Percentiles rank a stretch among this genome's conserved stretches.
Conservation (phyloP, 2,113 vertebrate species). For the Lepidothrix coronata region DNA sequence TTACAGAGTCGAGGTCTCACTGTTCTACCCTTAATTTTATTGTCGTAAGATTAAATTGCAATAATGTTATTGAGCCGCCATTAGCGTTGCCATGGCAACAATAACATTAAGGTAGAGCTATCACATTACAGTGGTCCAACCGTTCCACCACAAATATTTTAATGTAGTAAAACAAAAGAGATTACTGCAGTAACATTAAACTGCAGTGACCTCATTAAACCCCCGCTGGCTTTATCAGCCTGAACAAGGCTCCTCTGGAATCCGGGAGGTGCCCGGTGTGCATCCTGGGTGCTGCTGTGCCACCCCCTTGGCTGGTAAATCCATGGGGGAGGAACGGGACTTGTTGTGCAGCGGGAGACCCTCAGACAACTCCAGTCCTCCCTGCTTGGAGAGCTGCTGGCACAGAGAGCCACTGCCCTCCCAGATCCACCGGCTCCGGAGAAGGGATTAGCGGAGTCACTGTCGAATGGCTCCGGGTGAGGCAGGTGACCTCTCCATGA, state of each 20-base stretch:
- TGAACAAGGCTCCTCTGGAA: neutral
- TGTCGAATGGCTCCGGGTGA: neutral
- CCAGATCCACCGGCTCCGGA: fast-evolving
- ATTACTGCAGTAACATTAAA: conserved; percentile 53
- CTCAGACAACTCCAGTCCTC: neutral
- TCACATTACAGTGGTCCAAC: conserved; percentile 11
- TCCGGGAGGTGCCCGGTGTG: fast-evolving
- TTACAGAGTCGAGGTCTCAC: conserved; percentile 32
- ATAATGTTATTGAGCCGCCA: conserved; percentile 63
- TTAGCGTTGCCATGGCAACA: conserved; percentile 47
- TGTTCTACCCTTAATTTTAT: conserved; percentile 61
- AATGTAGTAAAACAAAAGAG: conserved; percentile 67
- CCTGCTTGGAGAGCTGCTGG: neutral
- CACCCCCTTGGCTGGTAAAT: neutral
- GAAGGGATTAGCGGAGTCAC: neutral
- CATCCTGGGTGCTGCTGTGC: neutral
- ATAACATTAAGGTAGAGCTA: conserved; percentile 42
- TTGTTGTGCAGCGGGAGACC: neutral
- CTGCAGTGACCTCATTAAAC: conserved; percentile 56
- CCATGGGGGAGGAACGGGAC: neutral
- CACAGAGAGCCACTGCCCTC: neutral
- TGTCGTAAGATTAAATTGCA: conserved; percentile 61
- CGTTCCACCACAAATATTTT: conserved; percentile 52
- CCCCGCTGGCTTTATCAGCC: neutral
- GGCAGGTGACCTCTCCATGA: neutral